These are phyloP conservation scores for Xylophagus ater DNA, from an alignment of 2,888 invertebrate species.

Conservation along the genomic window DNA sequence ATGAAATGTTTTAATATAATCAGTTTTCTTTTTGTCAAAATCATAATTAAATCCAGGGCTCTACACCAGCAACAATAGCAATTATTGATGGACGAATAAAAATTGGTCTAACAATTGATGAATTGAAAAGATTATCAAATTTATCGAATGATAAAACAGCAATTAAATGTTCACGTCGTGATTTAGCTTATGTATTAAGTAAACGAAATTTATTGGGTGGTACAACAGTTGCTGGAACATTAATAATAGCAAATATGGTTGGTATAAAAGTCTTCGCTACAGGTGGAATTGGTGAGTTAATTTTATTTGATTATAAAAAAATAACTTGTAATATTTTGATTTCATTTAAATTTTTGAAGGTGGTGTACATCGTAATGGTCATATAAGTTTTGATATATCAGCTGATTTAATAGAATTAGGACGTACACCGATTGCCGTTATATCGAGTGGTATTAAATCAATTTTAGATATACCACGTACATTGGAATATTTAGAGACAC, in stretches of 20 bases:
- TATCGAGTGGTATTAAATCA: slow-evolving; percentile 94
- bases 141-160: slow-evolving; percentile 31
- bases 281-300: slow-evolving; percentile 54
- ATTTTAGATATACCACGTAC: slow-evolving; percentile 92
- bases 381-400: slow-evolving; percentile 82
- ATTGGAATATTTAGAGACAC: slow-evolving; percentile 90
- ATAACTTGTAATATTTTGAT: slow-evolving; percentile 4
- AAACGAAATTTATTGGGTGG: slow-evolving; percentile 68
- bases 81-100: slow-evolving; percentile 72
- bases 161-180: slow-evolving; percentile 80
- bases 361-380: slow-evolving; percentile 87
- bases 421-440: slow-evolving; percentile 73
- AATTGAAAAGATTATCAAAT: slow-evolving; percentile 55
- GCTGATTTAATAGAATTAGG: slow-evolving; percentile 89
- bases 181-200: slow-evolving; percentile 67
- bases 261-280: slow-evolving; percentile 90
- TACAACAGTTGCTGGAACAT: slow-evolving; percentile 92
- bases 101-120: slow-evolving; percentile 57
- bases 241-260: slow-evolving; percentile 68
- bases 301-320: slow-evolving; percentile 9
- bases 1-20: too few relatives aligned
- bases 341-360: slow-evolving; percentile 44
- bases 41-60: too few relatives aligned
- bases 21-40: too few relatives aligned
- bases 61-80: slow-evolving; percentile 85